These are phyloP conservation scores for Ginglymostoma cirratum DNA, from an alignment of 2,113 vertebrate genomes.

Conservation along the genomic window DNA sequence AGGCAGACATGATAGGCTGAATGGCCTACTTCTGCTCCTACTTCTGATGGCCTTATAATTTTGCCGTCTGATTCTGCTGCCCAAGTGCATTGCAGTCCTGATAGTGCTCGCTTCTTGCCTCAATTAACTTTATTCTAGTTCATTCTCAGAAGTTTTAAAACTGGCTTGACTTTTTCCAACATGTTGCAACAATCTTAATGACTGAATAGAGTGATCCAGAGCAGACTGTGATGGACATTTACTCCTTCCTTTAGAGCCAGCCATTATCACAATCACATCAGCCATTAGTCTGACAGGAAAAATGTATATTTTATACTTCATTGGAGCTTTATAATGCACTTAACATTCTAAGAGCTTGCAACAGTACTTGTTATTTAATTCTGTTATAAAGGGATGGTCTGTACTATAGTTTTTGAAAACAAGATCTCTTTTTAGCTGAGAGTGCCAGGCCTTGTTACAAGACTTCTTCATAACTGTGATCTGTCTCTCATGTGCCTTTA, in stretches of 20 bases:
- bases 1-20: no score
- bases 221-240: background rate
- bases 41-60: background rate
- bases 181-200: background rate
- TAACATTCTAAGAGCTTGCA: background rate
- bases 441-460: background rate
- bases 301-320: background rate
- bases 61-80: background rate
- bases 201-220: background rate
- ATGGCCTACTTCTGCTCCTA: no score
- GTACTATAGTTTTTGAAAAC: background rate
- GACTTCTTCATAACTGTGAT: background rate
- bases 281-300: background rate
- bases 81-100: background rate
- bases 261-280: background rate
- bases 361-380: background rate
- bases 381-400: background rate
- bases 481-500: background rate
- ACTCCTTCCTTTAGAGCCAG: background rate
- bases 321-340: background rate
- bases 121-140: background rate
- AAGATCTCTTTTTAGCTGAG: background rate
- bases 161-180: background rate
- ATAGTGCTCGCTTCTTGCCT: background rate
- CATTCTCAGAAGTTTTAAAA: background rate